Evolutionary conservation across 2,888 invertebrate species (phyloP).

Genomic region (Monoplex corrugatus): DNA sequence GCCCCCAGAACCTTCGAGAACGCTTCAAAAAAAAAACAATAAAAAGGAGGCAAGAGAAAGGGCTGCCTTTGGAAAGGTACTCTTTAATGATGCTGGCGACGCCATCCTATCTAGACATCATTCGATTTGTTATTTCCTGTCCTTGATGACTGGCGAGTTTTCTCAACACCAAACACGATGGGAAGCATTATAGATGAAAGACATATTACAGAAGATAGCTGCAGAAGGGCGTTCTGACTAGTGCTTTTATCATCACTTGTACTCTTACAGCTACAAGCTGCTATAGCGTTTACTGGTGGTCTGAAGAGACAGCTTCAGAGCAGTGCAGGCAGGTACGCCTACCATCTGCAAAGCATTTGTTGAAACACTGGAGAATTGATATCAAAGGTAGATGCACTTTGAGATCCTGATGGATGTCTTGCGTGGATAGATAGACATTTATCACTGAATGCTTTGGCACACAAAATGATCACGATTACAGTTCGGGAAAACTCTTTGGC

Average conservation of each 20-base stretch:
- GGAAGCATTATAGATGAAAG: conserved; percentile 9
- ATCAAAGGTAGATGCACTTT: no score
- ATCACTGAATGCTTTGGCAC: no score
- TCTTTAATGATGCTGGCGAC: neutral
- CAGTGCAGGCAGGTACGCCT: no score
- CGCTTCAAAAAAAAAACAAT: neutral
- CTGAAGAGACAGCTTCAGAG: neutral
- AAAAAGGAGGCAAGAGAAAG: neutral
- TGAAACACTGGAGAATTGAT: no score
- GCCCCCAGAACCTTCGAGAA: neutral
- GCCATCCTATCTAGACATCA: neutral
- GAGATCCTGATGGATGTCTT: no score
- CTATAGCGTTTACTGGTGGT: neutral
- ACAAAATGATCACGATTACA: no score
- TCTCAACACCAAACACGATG: neutral
- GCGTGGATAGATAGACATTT: no score
- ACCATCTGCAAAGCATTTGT: no score
- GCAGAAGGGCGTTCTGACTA: conserved; percentile 20
- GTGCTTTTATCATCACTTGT: neutral
- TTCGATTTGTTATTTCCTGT: conserved; percentile 31
- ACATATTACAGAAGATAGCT: conserved; percentile 8
- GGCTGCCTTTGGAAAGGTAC: neutral
- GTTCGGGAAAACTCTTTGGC: no score
- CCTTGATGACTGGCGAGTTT: neutral
- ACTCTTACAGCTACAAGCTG: conserved; percentile 8